Percentiles rank a stretch among this genome's conserved stretches.
phyloP scores from a whole-genome alignment of 2,797 vertebrate species.

The Neoniphon sammara region DNA sequence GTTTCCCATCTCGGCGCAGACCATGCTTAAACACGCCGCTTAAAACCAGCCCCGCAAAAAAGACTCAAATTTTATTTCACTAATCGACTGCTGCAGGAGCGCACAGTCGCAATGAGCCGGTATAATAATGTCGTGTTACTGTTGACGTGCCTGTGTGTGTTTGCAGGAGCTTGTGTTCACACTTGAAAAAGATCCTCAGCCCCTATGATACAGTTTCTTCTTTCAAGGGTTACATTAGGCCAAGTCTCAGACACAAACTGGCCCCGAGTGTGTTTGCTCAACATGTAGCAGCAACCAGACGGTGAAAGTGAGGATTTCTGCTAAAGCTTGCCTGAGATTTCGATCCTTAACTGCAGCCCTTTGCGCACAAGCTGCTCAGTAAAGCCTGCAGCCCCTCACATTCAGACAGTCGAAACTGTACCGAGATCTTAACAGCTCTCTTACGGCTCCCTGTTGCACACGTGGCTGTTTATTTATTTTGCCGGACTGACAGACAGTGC shows the following conservation, averaged over 20 bases:
- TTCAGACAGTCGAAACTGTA: background rate
- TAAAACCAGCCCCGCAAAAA: constrained; percentile 1
- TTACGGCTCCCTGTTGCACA: too few relatives aligned
- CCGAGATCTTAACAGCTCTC: background rate
- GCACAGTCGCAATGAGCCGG: too few relatives aligned
- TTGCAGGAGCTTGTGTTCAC: background rate
- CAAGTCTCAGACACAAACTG: constrained; percentile 33
- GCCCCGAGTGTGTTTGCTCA: background rate
- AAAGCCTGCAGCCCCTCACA: constrained; percentile 6
- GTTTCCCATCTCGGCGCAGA: background rate
- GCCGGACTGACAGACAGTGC: background rate
- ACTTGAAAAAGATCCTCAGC: constrained; percentile 37
- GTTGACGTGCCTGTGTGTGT: background rate
- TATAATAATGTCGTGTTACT: too few relatives aligned
- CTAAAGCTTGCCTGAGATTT: constrained; percentile 1
- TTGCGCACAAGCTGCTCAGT: constrained; percentile 11
- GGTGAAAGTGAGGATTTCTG: constrained; percentile 26
- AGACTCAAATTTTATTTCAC: background rate
- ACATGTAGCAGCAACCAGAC: constrained; percentile 4
- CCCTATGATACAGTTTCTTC: constrained; percentile 4
- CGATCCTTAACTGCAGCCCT: background rate
- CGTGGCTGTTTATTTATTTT: background rate
- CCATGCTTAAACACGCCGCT: constrained; percentile 9
- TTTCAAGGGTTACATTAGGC: constrained; percentile 31
- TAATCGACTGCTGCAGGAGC: background rate